Conservation (phyloP, 2,888 invertebrate species). For the Dryocosmus kuriphilus region DNA sequence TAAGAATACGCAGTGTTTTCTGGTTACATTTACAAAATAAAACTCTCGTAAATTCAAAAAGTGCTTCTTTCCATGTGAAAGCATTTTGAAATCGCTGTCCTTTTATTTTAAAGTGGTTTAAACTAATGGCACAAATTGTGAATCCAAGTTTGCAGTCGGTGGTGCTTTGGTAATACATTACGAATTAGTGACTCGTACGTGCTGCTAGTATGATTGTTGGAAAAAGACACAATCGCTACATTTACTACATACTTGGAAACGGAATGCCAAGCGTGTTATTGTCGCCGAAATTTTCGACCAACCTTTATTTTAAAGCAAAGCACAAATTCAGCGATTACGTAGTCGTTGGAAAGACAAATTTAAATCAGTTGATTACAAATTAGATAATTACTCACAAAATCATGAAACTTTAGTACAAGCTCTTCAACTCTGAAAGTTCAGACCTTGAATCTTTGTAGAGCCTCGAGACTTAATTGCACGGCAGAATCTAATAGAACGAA, state of each 20-base stretch:
- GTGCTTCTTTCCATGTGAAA: background rate
- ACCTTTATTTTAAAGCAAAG: slow-evolving; percentile 13
- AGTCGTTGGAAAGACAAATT: background rate
- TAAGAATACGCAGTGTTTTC: background rate
- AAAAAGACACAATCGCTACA: slow-evolving; percentile 16
- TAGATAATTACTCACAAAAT: too few species aligned
- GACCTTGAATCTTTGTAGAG: slow-evolving; percentile 9
- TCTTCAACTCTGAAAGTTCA: background rate
- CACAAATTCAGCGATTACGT: background rate
- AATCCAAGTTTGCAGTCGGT: slow-evolving; percentile 51
- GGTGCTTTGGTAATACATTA: slow-evolving; percentile 8
- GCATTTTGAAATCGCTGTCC: background rate
- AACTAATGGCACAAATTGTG: slow-evolving; percentile 56
- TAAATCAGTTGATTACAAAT: too few species aligned
- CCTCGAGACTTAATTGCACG: slow-evolving; percentile 7
- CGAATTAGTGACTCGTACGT: slow-evolving; percentile 13
- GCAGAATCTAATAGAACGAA: slow-evolving; percentile 9
- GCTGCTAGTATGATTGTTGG: slow-evolving; percentile 21
- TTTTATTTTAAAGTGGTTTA: slow-evolving; percentile 4
- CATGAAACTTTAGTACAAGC: slow-evolving; percentile 12
- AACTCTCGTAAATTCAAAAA: background rate
- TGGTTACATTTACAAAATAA: background rate
- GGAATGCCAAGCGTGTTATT: background rate
- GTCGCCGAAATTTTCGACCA: background rate
- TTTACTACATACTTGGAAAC: slow-evolving; percentile 23